A percentile compares a stretch with the other conserved stretches of the same genome.
These are phyloP conservation scores for Penaeus japonicus DNA, from an alignment of 1,140 invertebrate species.

Conservation along the genomic window DNA sequence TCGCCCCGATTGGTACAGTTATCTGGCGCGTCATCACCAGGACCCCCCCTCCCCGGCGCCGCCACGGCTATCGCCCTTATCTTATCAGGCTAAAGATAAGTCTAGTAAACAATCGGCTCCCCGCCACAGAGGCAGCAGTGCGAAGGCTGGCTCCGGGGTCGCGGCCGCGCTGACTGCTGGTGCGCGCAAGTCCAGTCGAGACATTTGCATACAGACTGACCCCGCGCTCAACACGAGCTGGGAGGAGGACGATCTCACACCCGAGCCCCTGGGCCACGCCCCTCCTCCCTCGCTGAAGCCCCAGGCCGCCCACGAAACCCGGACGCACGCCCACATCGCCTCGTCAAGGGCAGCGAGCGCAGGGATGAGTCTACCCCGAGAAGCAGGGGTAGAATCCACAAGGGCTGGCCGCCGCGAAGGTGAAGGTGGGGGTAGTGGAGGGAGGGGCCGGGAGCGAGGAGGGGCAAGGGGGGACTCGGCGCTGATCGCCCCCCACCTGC, in stretches of 20 bases:
- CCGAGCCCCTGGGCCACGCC: not conserved
- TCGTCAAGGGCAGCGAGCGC: too few species aligned
- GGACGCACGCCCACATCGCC: too few species aligned
- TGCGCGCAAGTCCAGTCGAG: slow-evolving; percentile 28
- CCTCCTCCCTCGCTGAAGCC: not conserved
- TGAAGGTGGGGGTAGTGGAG: slow-evolving; percentile 21
- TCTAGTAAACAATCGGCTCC: not conserved
- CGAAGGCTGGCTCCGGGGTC: not conserved
- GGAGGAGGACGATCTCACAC: slow-evolving; percentile 11
- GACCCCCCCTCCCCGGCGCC: not conserved
- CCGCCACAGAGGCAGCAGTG: not conserved
- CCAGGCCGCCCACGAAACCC: not conserved
- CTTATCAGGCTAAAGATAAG: slow-evolving; percentile 24
- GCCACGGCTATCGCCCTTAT: slow-evolving; percentile 34
- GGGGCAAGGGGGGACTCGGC: slow-evolving; percentile 6
- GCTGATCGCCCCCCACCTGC: slow-evolving; percentile 28
- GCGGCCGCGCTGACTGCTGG: not conserved
- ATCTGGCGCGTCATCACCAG: slow-evolving; percentile 7
- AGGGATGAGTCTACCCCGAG: not conserved
- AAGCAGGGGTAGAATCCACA: not conserved
- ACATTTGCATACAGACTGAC: slow-evolving; percentile 54
- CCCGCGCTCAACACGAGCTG: slow-evolving; percentile 13
- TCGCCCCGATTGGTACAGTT: slow-evolving; percentile 10
- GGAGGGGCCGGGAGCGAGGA: slow-evolving; percentile 8
- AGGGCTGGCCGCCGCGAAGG: slow-evolving; percentile 1